These are phyloP conservation scores for Diacarnus erythraeanus DNA, from an alignment of 37 sponge, comb jelly and placozoan genomes.

Conservation along the genomic window DNA sequence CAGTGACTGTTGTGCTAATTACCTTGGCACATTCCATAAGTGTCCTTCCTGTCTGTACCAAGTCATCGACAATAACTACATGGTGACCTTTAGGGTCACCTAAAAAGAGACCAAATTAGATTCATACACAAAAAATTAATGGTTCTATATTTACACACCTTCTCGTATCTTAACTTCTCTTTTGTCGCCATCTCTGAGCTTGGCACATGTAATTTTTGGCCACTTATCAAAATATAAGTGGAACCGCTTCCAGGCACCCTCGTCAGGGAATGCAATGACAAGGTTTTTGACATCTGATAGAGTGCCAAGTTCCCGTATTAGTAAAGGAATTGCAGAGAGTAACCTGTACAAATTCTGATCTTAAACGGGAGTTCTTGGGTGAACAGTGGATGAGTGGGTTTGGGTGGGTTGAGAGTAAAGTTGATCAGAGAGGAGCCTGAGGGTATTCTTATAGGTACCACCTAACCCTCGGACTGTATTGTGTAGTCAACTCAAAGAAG, in stretches of 20 bases:
- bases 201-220: constrained; percentile 80
- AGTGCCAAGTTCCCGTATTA: constrained; percentile 38
- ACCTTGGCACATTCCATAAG: constrained; percentile 90
- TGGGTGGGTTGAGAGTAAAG: constrained; percentile 9
- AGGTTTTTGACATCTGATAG: constrained; percentile 45
- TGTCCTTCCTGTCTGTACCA: constrained; percentile 90
- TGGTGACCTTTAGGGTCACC: constrained; percentile 75
- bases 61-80: constrained; percentile 90
- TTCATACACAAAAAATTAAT: not conserved
- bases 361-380: too few species aligned
- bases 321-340: constrained; percentile 79
- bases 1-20: too few species aligned
- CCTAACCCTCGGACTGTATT: too few species aligned
- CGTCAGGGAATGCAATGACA: constrained; percentile 86
- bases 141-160: constrained; percentile 40
- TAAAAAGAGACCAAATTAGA: constrained; percentile 3
- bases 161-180: constrained; percentile 80
- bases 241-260: constrained; percentile 88
- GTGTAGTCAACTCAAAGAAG: too few species aligned
- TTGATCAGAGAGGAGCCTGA: too few species aligned
- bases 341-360: constrained; percentile 22
- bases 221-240: constrained; percentile 39
- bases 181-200: constrained; percentile 77
- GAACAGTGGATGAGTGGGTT: too few species aligned
- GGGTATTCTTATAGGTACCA: too few species aligned